Evolutionary conservation across 2,797 vertebrate genomes (phyloP).

Genomic region (Sebastes iracundus): DNA sequence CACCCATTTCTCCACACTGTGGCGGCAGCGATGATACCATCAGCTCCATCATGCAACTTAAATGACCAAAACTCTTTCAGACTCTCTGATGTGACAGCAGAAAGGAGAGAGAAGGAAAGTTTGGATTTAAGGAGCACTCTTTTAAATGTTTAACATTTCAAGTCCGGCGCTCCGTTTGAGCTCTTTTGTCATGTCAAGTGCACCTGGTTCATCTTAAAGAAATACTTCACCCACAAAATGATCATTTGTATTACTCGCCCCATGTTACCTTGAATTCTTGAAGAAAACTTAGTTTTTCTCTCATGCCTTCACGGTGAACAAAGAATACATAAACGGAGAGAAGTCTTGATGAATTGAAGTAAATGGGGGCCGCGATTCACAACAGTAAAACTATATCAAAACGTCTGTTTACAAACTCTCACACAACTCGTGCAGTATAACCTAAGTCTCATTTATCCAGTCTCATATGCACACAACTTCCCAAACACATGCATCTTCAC

Average conservation of each 20-base stretch:
- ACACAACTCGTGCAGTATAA: too few relatives aligned
- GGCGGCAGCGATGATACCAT: neutral
- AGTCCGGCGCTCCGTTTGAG: neutral
- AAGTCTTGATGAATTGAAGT: too few relatives aligned
- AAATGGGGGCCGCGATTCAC: too few relatives aligned
- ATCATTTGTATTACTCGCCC: too few relatives aligned
- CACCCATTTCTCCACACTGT: neutral
- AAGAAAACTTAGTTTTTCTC: neutral
- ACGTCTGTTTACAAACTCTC: too few relatives aligned
- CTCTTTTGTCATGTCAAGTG: neutral
- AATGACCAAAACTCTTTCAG: neutral
- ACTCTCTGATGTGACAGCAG: neutral
- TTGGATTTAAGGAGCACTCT: neutral
- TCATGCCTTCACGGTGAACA: neutral
- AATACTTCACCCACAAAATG: neutral
- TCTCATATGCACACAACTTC: too few relatives aligned
- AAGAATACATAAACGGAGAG: neutral
- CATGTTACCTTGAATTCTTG: too few relatives aligned
- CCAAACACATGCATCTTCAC: too few relatives aligned
- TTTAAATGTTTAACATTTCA: constrained; percentile 3
- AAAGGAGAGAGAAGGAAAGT: neutral
- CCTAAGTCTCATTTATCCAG: too few relatives aligned
- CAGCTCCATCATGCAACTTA: neutral
- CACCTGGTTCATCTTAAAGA: neutral
- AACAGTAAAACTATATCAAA: too few relatives aligned